Percentiles rank a stretch among this genome's conserved stretches.
Evolutionary conservation across 1,140 invertebrate species (phyloP).

Genomic region (Hormaphis cornu): DNA sequence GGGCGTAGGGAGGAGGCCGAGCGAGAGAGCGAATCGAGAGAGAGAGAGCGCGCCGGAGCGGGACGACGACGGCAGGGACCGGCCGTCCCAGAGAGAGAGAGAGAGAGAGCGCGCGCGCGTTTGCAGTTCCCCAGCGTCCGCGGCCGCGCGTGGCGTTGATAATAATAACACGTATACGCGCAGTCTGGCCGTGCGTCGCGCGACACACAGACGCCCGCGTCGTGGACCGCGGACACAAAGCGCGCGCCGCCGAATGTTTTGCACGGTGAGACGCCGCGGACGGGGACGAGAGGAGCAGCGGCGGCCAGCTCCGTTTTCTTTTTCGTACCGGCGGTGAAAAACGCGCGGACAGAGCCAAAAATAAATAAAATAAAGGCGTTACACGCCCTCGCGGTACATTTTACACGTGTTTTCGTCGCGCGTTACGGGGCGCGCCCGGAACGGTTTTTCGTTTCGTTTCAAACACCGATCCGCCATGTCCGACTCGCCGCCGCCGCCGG

Average conservation of each 20-base stretch:
- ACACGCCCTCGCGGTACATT: neutral
- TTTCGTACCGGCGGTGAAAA: too few species aligned
- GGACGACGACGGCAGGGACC: too few species aligned
- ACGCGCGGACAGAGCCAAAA: too few species aligned
- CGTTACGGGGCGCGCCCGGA: neutral
- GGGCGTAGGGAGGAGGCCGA: neutral
- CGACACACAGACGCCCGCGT: slow-evolving; percentile 31
- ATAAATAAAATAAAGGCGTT: too few species aligned
- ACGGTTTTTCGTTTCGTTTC: too few species aligned
- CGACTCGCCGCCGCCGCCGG: neutral
- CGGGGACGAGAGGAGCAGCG: too few species aligned
- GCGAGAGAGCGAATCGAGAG: neutral
- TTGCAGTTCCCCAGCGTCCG: slow-evolving; percentile 16
- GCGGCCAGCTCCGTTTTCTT: too few species aligned
- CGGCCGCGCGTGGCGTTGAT: slow-evolving; percentile 27
- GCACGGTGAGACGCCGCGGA: too few species aligned
- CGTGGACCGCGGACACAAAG: too few species aligned
- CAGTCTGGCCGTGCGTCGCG: slow-evolving; percentile 30
- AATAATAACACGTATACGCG: slow-evolving; percentile 27
- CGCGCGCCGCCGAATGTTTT: too few species aligned
- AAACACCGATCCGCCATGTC: too few species aligned
- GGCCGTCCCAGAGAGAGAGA: neutral
- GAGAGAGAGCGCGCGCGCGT: neutral
- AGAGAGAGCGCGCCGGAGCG: neutral
- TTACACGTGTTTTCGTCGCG: neutral